Conservation (phyloP, 2,113 vertebrate species). For the Lanius ludovicianus region DNA sequence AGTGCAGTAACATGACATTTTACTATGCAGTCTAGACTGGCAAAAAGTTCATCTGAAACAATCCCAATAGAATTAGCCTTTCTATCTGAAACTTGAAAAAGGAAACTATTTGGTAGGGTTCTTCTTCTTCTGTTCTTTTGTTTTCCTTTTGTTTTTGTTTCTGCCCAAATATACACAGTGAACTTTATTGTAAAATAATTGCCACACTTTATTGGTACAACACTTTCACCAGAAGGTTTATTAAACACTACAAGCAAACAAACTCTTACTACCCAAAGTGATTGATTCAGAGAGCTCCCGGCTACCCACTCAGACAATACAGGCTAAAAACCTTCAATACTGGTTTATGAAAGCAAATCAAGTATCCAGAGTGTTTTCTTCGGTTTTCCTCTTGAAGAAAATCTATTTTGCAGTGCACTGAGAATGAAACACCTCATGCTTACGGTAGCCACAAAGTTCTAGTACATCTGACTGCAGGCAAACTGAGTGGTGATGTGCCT, state of each 20-base stretch:
- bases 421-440: neutral
- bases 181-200: conserved; percentile 40
- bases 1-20: neutral
- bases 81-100: neutral
- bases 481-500: neutral
- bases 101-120: neutral
- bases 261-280: neutral
- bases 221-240: neutral
- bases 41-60: neutral
- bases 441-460: neutral
- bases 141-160: neutral
- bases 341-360: neutral
- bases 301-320: neutral
- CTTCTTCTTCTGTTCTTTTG: neutral
- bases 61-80: neutral
- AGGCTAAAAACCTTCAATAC: neutral
- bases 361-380: neutral
- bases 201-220: neutral
- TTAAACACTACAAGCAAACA: neutral
- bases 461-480: neutral
- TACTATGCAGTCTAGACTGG: neutral
- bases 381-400: neutral
- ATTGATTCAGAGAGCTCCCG: fast-evolving
- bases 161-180: neutral
- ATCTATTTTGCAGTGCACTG: neutral